These are phyloP conservation scores for Tachina fera DNA, from an alignment of 2,888 invertebrate species.

Conservation along the genomic window DNA sequence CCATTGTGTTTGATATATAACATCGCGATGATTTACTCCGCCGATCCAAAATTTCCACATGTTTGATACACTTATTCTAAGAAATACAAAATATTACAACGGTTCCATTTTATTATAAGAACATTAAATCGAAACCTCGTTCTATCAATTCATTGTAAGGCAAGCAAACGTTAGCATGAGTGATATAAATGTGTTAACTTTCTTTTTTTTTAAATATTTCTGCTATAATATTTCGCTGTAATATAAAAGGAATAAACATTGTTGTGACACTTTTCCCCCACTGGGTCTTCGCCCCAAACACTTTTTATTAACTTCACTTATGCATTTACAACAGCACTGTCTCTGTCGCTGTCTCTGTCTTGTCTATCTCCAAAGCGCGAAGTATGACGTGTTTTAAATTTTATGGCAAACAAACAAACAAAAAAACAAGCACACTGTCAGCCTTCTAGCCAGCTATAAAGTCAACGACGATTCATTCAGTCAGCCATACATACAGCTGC, in stretches of 20 bases:
- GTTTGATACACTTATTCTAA: too few species aligned
- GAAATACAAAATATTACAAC: too few species aligned
- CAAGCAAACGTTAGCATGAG: too few species aligned
- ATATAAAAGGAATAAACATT: constrained; percentile 20
- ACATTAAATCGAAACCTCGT: too few species aligned
- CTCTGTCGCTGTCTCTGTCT: constrained; percentile 4
- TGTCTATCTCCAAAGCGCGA: constrained; percentile 20
- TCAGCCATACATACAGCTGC: constrained; percentile 15
- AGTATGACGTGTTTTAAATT: neutral
- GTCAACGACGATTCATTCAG: constrained; percentile 1
- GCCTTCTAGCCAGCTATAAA: neutral
- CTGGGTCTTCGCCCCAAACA: neutral
- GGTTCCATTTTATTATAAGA: too few species aligned
- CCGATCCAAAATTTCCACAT: too few species aligned
- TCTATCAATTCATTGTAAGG: too few species aligned
- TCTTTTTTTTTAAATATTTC: neutral
- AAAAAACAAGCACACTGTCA: neutral
- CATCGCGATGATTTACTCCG: too few species aligned
- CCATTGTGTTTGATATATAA: too few species aligned
- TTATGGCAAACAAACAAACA: neutral
- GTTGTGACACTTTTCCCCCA: constrained; percentile 17
- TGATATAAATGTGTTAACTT: neutral
- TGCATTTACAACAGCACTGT: neutral
- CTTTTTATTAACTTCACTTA: constrained; percentile 19
- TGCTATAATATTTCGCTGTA: neutral